These are phyloP conservation scores for Cryptotermes secundus DNA, from an alignment of 1,140 invertebrate species.

Conservation along the genomic window DNA sequence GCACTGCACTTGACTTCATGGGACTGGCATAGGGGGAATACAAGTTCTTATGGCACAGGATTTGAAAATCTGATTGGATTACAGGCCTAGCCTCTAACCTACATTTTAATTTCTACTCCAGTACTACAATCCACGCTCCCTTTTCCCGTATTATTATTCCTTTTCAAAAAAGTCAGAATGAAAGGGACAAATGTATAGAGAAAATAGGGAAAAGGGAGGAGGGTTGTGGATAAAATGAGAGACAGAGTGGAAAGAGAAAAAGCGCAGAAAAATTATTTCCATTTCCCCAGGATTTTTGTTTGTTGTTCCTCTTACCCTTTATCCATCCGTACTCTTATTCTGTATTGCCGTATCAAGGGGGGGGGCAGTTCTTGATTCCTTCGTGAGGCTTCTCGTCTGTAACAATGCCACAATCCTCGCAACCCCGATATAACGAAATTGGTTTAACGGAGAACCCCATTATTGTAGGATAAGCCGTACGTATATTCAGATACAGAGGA, in stretches of 20 bases:
- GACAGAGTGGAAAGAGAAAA: background rate
- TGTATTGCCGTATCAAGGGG: background rate
- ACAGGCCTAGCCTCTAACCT: background rate
- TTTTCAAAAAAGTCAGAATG: conserved; percentile 1
- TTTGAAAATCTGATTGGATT: conserved; percentile 18
- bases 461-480: background rate
- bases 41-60: background rate
- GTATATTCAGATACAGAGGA: no score
- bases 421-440: background rate
- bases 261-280: conserved; percentile 3
- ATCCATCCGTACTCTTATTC: background rate
- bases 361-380: background rate
- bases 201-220: background rate
- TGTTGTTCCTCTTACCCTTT: background rate
- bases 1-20: background rate
- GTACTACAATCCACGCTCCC: background rate
- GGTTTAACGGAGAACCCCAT: background rate
- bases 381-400: background rate
- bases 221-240: background rate
- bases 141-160: background rate
- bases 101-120: conserved; percentile 16
- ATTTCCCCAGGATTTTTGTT: background rate
- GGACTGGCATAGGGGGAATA: background rate
- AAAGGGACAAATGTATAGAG: background rate
- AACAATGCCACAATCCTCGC: background rate